These are phyloP conservation scores for Spodoptera littoralis DNA, from an alignment of 2,888 invertebrate species.

Conservation along the genomic window DNA sequence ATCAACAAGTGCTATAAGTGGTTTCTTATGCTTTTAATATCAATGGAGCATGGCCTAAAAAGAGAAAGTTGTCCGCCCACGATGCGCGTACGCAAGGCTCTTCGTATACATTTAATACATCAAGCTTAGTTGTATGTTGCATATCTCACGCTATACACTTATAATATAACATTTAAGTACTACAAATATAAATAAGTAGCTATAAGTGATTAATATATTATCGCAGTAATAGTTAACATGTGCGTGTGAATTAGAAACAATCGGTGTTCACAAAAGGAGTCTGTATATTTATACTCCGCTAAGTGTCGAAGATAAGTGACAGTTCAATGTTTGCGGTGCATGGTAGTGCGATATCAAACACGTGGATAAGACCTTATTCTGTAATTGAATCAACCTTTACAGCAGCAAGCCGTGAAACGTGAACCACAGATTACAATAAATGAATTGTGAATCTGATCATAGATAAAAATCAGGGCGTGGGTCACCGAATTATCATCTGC, in stretches of 20 bases:
- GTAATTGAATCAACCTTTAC: conserved; percentile 33
- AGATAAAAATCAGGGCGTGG: conserved; percentile 62
- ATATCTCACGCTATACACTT: conserved; percentile 49
- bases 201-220: conserved; percentile 9
- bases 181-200: conserved; percentile 22
- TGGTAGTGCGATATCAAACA: conserved; percentile 30
- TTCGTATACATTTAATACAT: conserved; percentile 48
- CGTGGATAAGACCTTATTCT: conserved; percentile 22
- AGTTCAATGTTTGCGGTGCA: conserved; percentile 35
- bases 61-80: conserved; percentile 86
- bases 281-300: conserved; percentile 12
- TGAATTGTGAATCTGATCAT: conserved; percentile 65
- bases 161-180: conserved; percentile 28
- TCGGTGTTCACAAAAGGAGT: conserved; percentile 55
- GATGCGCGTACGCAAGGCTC: conserved; percentile 62
- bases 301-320: conserved; percentile 53
- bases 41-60: conserved; percentile 61
- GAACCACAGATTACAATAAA: conserved; percentile 58
- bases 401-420: conserved; percentile 56
- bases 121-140: conserved; percentile 53
- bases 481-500: conserved; percentile 63
- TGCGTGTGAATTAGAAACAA: conserved; percentile 53
- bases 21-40: conserved; percentile 34
- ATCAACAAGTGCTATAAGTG: conserved; percentile 9
- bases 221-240: conserved; percentile 38